Percentiles rank a stretch among this genome's conserved stretches.
Evolutionary conservation across 2,113 vertebrate genomes (phyloP).

Genomic region (Cryptotis parvus): DNA sequence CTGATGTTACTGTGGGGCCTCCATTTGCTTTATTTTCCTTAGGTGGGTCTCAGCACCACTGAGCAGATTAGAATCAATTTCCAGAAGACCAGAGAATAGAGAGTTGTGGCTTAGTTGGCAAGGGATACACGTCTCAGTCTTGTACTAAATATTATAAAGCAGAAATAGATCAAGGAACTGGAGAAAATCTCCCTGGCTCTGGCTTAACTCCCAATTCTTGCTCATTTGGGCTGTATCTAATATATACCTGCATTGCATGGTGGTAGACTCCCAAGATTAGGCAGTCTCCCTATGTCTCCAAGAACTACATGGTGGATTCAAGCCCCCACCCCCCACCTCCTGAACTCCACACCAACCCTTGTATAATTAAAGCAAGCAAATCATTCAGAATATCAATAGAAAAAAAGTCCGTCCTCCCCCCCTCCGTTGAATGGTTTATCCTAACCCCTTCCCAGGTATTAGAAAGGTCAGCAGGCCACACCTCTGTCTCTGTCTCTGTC

Average conservation of each 20-base stretch:
- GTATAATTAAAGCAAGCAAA: conserved; percentile 22
- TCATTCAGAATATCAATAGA: background rate
- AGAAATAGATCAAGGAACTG: conserved; percentile 36
- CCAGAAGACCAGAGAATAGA: conserved; percentile 28
- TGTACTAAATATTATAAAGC: conserved; percentile 64
- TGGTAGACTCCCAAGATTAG: background rate
- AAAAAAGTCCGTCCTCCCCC: background rate
- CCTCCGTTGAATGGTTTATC: background rate
- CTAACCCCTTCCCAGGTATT: fast-evolving
- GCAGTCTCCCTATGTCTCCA: background rate
- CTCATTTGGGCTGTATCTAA: background rate
- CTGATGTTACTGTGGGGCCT: conserved; percentile 8
- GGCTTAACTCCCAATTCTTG: background rate
- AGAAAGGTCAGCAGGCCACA: background rate
- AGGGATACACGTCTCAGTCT: conserved; percentile 49
- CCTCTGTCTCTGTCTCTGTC: background rate
- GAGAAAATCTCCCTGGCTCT: background rate
- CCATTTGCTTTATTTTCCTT: conserved; percentile 51
- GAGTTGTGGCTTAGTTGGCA: conserved; percentile 38
- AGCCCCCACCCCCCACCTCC: background rate
- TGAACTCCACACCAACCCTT: too few species aligned
- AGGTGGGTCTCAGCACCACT: conserved; percentile 14
- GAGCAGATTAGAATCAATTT: conserved; percentile 61
- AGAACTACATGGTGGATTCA: background rate
- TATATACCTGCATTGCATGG: background rate